Base-by-base conservation (phyloP, 2,888 invertebrate genomes). In the Unio delphinus region DNA sequence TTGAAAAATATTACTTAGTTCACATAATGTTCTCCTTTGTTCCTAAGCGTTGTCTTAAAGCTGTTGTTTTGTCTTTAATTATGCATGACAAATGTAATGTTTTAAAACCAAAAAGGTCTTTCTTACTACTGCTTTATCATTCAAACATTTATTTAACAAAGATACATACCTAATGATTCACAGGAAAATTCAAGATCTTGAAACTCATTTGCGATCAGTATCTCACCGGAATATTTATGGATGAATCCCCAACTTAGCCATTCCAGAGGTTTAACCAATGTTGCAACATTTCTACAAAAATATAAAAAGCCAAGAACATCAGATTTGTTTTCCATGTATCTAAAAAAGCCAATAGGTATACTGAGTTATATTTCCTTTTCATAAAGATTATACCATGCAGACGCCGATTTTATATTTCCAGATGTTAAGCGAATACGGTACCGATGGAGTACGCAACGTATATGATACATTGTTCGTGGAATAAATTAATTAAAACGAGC, bases 151-250 rank as follows among this genome's bases (percentile, higher is more conserved):
- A 11, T 11, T 45, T 17, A 45, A n/a, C 26, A 30, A n/a, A 55
- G 58, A 34, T 64, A 61, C 58, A 61, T 62, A 71, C 71, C 60
- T 23, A 68, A 61, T 56, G 45, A 15, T n/a, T 63, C 70, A 64
- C 86, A 86, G 0, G 78, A 73, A 34, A 86, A 80, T n/a, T 81
- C 76, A 7, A 85, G 80, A 28, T 75, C 76, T 15, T 83, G 74
- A 61, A 83, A 86, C 73, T 87, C 87, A 67, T 86, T 85, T 8
- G 78, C 86, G 20, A 84, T 79, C 8, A 86, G 65, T 8, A 86
- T 84, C 69, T 86, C 87, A 3, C 77, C 79, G 60, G 80, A 69
- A 66, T 86, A 87, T 73, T 83, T 85, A 67, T 83, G 82, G 17
- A 86, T 75, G 18, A 79, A 78, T 3, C 74, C 70, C 78, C 83